A percentile compares a stretch with the other conserved stretches of the same genome.
These are phyloP conservation scores for Trematomus loennbergii DNA, from an alignment of 2,113 vertebrate genomes.

Conservation along the genomic window DNA sequence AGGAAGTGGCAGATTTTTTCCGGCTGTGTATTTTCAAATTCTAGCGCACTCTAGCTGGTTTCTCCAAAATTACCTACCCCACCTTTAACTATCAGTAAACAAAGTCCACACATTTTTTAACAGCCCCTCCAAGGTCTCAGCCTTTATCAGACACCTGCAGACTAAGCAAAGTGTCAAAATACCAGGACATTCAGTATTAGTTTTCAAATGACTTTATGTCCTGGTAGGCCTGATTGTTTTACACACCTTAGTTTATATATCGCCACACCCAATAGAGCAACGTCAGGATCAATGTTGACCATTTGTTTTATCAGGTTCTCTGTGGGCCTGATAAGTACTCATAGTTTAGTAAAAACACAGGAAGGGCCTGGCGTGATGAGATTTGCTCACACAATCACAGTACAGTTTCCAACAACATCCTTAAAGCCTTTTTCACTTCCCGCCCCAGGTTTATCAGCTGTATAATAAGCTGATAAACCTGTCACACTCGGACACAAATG, in stretches of 20 bases:
- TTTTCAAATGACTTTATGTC: conserved; percentile 11
- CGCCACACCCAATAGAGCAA: conserved; percentile 27
- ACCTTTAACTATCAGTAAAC: conserved; percentile 49
- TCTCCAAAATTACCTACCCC: too few relatives aligned
- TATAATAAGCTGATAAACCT: too few relatives aligned
- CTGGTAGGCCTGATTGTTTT: conserved; percentile 22
- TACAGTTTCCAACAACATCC: too few relatives aligned
- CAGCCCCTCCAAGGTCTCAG: neutral
- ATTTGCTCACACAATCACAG: too few relatives aligned
- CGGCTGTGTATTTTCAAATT: too few relatives aligned
- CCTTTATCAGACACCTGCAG: conserved; percentile 24
- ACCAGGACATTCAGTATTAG: neutral
- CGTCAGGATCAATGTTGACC: neutral
- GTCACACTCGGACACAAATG: too few relatives aligned
- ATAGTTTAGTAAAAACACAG: neutral
- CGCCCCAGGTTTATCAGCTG: too few relatives aligned
- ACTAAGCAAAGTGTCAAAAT: conserved; percentile 10
- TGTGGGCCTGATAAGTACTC: neutral
- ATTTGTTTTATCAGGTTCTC: conserved; percentile 7
- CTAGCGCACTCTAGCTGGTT: too few relatives aligned
- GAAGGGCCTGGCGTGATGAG: neutral
- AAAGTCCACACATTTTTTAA: conserved; percentile 43
- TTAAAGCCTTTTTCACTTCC: too few relatives aligned
- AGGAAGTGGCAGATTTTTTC: too few relatives aligned
- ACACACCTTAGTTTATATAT: conserved; percentile 15